Evolutionary conservation across 2,797 vertebrate genomes (phyloP), one percentile per base, ranked within the genome.

Genomic region (Sebastes nivosus): DNA sequence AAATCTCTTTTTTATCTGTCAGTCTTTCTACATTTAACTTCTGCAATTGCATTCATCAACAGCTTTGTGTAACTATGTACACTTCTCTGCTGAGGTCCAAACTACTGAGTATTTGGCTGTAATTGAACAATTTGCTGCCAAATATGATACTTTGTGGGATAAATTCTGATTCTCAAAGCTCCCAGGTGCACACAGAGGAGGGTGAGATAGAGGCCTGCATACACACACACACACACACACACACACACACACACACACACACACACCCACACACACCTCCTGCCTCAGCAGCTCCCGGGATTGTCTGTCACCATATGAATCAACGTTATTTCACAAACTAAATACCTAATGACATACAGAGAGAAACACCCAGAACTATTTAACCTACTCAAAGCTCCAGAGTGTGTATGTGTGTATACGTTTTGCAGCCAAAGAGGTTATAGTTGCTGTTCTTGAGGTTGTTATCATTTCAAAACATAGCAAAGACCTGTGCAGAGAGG

Each of bases 301-400:
- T 79, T 73, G 71, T 82, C 79, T 77, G 79, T 87, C 86, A 89
- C 71, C 80, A 42, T 72, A 87, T 93, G 82, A 90, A 92, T 94
- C 88, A 85, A 50, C 1, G 3, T 67, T 68, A 65, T 82, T 85
- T 81, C 79, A 86, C 77, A 90, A 87, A 85, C 72, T 72, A 85
- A 89, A 93, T 87, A 71, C 78, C 57, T 71, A 71, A 79, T 87
- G 92, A 92, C 90, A 89, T 82, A 74, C 65, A 77, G 52, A 76
- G 80, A 92, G 84, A 88, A 93, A 93, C 93, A 87, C 88, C 91
- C 92, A 81, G 11, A 64, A 70, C 50, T 61, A 69, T 77, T 85
- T 58, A 76, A 73, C 70, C 38, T 67, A 14, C 68, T 83, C 79
- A 69, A 8, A 82, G 22, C 29, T 76, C 74, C 54, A 63, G 60